These are phyloP conservation scores for Drosophila flavopinicola DNA, from an alignment of 2,888 invertebrate species.

Conservation along the genomic window DNA sequence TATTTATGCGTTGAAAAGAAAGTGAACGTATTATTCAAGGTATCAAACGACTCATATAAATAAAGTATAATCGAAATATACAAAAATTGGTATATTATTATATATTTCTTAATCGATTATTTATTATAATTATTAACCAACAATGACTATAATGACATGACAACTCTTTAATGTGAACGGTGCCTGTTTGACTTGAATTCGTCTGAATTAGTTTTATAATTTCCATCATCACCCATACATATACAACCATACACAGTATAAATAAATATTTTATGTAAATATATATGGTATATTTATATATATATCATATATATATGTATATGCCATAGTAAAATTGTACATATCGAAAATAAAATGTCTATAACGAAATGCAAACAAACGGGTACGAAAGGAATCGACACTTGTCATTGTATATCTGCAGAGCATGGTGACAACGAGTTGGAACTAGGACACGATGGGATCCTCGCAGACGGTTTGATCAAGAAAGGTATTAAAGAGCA, in stretches of 20 bases:
- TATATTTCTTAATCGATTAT: no score
- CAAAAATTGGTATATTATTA: conserved; percentile 4
- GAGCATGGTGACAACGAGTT: conserved; percentile 88
- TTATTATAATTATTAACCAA: conserved; percentile 22
- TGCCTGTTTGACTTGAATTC: conserved; percentile 70
- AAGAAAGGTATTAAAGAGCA: conserved; percentile 95
- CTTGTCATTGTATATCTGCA: conserved; percentile 89
- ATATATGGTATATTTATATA: conserved; percentile 18
- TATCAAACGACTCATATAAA: conserved; percentile 53
- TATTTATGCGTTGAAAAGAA: conserved; percentile 50
- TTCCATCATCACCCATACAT: conserved; percentile 68
- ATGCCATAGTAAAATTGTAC: conserved; percentile 48
- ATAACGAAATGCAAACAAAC: conserved; percentile 58
- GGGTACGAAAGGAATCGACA: conserved; percentile 85
- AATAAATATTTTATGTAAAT: conserved; percentile 26
- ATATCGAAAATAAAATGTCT: conserved; percentile 57
- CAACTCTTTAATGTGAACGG: conserved; percentile 67
- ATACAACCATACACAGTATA: conserved; percentile 45
- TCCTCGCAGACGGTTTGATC: conserved; percentile 92
- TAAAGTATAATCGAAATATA: conserved; percentile 20
- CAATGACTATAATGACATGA: conserved; percentile 54
- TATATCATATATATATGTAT: conserved; percentile 21
- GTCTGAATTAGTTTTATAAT: conserved; percentile 66
- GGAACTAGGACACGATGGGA: conserved; percentile 88
- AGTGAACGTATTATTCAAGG: conserved; percentile 48